phyloP scores from a whole-genome alignment of 1,140 invertebrate species.

The Hyles vespertilio region DNA sequence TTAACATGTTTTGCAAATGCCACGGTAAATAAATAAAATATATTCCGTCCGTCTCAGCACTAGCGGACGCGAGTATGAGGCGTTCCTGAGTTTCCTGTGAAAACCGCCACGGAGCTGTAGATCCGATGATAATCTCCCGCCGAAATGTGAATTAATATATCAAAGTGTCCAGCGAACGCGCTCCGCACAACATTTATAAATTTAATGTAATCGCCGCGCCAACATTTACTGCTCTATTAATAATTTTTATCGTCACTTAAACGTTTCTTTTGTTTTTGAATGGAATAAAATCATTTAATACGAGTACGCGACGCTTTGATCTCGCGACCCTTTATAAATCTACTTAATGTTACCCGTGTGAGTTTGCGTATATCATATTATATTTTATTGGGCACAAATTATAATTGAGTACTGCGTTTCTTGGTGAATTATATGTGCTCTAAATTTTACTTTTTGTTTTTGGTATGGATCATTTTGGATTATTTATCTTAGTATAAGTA shows the following conservation, averaged over 20 bases:
- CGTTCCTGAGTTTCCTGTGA: slow-evolving; percentile 23
- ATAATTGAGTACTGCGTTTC: neutral
- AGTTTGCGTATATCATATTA: neutral
- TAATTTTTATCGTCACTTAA: slow-evolving; percentile 59
- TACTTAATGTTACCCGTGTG: neutral
- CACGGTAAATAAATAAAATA: too few species aligned
- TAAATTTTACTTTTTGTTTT: too few species aligned
- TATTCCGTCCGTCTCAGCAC: slow-evolving; percentile 18
- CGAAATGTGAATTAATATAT: slow-evolving; percentile 55
- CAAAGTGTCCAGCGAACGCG: slow-evolving; percentile 27
- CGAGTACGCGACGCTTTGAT: slow-evolving; percentile 41
- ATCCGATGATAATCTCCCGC: slow-evolving; percentile 46
- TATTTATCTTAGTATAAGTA: too few species aligned
- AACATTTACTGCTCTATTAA: slow-evolving; percentile 60
- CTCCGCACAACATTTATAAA: slow-evolving; percentile 34
- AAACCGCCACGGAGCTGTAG: slow-evolving; percentile 8
- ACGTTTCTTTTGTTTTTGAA: slow-evolving; percentile 56
- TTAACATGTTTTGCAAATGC: too few species aligned
- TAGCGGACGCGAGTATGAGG: slow-evolving; percentile 25
- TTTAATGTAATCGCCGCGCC: slow-evolving; percentile 46
- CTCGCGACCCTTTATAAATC: slow-evolving; percentile 15
- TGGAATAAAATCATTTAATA: slow-evolving; percentile 52
- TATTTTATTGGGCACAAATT: neutral
- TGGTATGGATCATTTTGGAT: too few species aligned
- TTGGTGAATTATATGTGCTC: too few species aligned